Base-by-base conservation (phyloP, 2,888 invertebrate species). In the Agrochola lota region DNA sequence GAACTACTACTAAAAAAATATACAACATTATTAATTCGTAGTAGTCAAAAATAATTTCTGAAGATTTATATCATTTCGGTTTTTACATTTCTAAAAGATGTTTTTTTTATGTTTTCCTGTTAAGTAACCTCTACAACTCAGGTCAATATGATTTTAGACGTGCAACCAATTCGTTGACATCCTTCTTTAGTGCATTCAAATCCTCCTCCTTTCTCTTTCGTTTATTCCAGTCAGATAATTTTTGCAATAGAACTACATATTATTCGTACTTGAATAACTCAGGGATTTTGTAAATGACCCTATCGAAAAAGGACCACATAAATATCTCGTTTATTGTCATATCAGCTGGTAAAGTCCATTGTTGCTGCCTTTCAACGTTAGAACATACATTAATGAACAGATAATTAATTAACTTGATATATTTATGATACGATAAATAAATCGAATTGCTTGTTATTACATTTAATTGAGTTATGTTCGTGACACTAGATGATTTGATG, bases 351-450 rank as follows among this genome's bases (percentile, higher is more conserved):
- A 67, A 83, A 67, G 67, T 80, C 59, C 49, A 55, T 52, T 64
- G 20, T 30, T 7, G 23, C 23, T 11, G n/a, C 17, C 69, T 8
- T 26, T 23, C 15, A 2, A 43, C 26, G 8, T 55, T 35, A 64
- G 35, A 66, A 11, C 55, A 40, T 76, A 52, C 23, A 46, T 46
- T 59, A 60, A 35, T 75, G 40, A 30, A 17, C 15, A 26, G 43
- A 43, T 43, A 82, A 75, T 63, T 57, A 63, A 79, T 75, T 57
- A 55, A 68, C 81, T 40, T 74, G 66, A 81, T 49, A 63, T 57
- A 60, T 74, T 74, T 35, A 68, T 62, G 26, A 49, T 52, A 49
- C 30, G 57, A 79, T 82, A 62, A 70, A 83, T 83, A 77, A 30
- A 70, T 26, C 57, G 40, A 43, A 80, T 68, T 17, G 35, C 76